These are phyloP conservation scores for Papilio aristodemus DNA, from an alignment of 1,140 invertebrate species.

Conservation along the genomic window DNA sequence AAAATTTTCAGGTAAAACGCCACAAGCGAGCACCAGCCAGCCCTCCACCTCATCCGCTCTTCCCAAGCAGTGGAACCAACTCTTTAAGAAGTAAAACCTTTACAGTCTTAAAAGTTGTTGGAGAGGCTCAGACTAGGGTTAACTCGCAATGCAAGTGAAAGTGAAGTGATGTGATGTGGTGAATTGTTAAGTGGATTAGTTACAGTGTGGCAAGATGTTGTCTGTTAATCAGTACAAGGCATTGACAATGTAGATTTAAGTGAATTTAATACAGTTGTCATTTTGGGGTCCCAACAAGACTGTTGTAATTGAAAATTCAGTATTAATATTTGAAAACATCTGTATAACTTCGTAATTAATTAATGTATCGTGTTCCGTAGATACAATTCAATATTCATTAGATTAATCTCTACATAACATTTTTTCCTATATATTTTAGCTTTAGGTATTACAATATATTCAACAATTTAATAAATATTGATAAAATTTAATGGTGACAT, in stretches of 20 bases:
- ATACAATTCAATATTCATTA: background rate
- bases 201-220: background rate
- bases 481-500: background rate
- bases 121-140: constrained; percentile 4
- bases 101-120: background rate
- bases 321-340: background rate
- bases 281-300: background rate
- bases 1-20: constrained; percentile 37
- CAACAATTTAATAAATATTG: background rate
- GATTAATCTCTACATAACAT: background rate
- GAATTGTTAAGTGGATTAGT: background rate
- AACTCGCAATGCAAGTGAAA: constrained; percentile 6
- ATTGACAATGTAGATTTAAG: constrained; percentile 1
- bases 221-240: background rate
- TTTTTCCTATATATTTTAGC: background rate
- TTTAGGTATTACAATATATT: background rate
- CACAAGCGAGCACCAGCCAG: constrained; percentile 41
- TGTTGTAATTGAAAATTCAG: constrained; percentile 10
- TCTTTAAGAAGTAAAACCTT: constrained; percentile 59
- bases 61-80: constrained; percentile 58
- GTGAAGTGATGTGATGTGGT: constrained; percentile 3
- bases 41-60: constrained; percentile 47
- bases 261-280: background rate
- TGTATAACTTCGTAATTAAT: background rate
- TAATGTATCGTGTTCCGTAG: background rate